A percentile compares a stretch with the other conserved stretches of the same genome.
These are phyloP conservation scores for Myiozetetes cayanensis DNA, from an alignment of 2,113 vertebrate species.

Conservation along the genomic window DNA sequence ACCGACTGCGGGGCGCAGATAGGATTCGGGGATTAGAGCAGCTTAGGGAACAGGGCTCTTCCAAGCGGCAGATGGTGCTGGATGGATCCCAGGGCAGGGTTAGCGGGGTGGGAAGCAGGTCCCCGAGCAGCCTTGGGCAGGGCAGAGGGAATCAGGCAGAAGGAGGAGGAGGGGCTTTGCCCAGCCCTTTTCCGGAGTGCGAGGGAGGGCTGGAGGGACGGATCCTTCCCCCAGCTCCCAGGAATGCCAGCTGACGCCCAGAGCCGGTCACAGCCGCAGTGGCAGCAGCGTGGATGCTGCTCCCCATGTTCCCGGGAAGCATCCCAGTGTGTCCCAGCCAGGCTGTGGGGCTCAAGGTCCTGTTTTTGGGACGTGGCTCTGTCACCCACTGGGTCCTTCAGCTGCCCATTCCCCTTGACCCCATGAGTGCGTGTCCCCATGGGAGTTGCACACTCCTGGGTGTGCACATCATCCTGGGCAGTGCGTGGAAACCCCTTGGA, in stretches of 20 bases:
- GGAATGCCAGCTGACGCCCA: neutral
- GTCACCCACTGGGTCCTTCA: neutral
- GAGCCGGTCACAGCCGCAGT: neutral
- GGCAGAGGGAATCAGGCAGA: neutral
- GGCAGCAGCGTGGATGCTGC: neutral
- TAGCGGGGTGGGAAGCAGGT: conserved; percentile 42
- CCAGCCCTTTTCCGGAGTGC: neutral
- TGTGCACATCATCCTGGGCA: neutral
- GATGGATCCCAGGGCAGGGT: conserved; percentile 40
- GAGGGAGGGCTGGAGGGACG: neutral
- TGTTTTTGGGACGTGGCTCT: fast-evolving
- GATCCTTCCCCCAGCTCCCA: neutral
- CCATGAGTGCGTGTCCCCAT: fast-evolving
- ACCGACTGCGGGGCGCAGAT: neutral
- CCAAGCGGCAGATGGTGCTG: conserved; percentile 59
- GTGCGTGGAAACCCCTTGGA: fast-evolving
- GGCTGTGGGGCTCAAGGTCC: neutral
- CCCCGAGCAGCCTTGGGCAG: neutral
- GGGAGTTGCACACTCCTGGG: fast-evolving
- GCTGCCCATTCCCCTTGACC: neutral
- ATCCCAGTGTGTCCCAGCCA: neutral
- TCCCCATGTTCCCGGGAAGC: neutral
- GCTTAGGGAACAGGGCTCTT: conserved; percentile 49
- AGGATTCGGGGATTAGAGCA: conserved; percentile 56
- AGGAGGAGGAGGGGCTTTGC: neutral